Base-by-base conservation (phyloP, 2,797 vertebrate genomes). In the Pseudochaenichthys georgianus region DNA sequence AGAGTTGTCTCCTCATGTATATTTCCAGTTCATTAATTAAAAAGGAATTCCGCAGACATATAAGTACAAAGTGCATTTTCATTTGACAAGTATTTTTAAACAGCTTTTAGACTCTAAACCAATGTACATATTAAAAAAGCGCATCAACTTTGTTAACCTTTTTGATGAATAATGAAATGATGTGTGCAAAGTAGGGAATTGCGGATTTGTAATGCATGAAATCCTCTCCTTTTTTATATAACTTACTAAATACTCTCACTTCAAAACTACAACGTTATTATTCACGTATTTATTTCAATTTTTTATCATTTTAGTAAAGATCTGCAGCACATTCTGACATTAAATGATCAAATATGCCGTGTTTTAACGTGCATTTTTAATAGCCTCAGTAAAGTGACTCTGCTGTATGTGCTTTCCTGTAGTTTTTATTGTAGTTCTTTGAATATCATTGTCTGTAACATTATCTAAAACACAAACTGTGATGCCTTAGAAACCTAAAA, bases 1-100 rank as follows among this genome's bases (percentile, higher is more conserved):
- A 74, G 75, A 86, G 82, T 82, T 77, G 75, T 75, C 64, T 67
- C n/a, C 74, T 73, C 52, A 47, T 79, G 64, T 83, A 61, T 70
- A 68, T 72, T 69, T 9, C 64, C 52, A 53, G 54, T 79, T 73
- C 65, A 78, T 82, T 80, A 61, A 70, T 87, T 80, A 47, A 54
- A 69, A 83, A 38, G 65, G 15, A 70, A 72, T 55, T 81, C 68
- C 11, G 64, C 66, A 52, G n/a, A 69, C 52, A 34, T 53, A 65
- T 54, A 64, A 70, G 48, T 64, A 80, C 58, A 67, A 64, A 80
- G 53, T 48, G 72, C 71, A 67, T 68, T 77, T 82, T 80, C 28
- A 72, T 74, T 77, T 69, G 51, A 64, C 31, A 13, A 11, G 12
- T 59, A 41, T 51, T 64, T 74, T 59, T 38, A 68, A 45, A 58